Conservation (phyloP, 2,797 vertebrate species). For the Simalia tracyae region DNA sequence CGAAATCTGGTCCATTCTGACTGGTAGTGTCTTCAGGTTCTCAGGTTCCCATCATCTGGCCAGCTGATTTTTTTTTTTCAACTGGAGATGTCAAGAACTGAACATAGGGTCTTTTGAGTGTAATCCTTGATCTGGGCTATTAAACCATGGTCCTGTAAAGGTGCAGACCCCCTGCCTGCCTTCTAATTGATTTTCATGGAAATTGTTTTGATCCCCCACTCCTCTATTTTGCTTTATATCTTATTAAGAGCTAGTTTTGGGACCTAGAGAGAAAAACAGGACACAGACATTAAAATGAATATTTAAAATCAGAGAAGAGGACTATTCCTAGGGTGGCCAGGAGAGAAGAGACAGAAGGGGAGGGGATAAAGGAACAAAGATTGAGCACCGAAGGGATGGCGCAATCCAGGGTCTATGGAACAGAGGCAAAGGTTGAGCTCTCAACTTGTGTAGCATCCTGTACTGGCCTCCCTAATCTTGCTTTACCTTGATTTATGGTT, state of each 20-base stretch:
- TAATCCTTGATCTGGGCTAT: not conserved
- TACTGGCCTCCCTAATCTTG: not conserved
- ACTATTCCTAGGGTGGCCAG: not conserved
- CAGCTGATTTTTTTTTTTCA: not conserved
- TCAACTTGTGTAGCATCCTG: not conserved
- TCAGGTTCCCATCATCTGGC: not conserved
- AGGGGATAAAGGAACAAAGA: not conserved
- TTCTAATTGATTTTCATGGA: not conserved
- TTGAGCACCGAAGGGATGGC: not conserved
- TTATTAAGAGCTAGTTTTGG: not conserved
- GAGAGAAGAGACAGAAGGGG: not conserved
- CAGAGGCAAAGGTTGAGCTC: not conserved
- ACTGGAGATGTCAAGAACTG: not conserved
- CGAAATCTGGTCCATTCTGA: not conserved
- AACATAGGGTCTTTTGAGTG: not conserved
- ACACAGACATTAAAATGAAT: not conserved
- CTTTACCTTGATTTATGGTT: constrained; percentile 6
- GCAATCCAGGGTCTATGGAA: not conserved
- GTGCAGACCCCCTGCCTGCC: too few relatives aligned
- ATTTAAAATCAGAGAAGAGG: not conserved
- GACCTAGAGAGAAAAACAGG: not conserved
- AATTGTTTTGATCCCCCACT: not conserved
- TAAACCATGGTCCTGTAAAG: not conserved
- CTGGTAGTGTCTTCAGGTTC: not conserved
- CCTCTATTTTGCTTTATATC: not conserved